Evolutionary conservation across 2,797 vertebrate species (phyloP).

Genomic region (Galagoides demidoff): DNA sequence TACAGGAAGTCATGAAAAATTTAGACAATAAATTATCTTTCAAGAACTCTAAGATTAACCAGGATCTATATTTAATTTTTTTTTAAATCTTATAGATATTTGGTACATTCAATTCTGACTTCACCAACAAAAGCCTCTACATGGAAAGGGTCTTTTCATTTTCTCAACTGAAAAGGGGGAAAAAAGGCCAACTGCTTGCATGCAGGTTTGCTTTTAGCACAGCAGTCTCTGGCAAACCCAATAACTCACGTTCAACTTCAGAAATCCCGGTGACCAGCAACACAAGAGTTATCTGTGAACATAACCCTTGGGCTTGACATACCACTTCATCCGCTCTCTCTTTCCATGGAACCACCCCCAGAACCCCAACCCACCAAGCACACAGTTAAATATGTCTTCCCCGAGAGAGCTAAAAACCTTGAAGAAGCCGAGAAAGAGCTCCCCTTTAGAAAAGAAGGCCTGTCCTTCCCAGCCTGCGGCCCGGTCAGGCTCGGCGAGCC

Average conservation of each 20-base stretch:
- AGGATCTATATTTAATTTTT: not conserved
- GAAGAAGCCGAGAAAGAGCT: not conserved
- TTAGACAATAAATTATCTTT: not conserved
- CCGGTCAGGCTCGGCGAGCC: not conserved
- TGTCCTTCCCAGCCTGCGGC: not conserved
- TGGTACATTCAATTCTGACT: not conserved
- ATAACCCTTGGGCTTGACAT: not conserved
- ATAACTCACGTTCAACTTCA: not conserved
- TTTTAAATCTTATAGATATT: not conserved
- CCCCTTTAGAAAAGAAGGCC: not conserved
- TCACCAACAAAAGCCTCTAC: slow-evolving; percentile 44
- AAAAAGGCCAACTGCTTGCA: not conserved
- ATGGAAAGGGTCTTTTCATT: not conserved
- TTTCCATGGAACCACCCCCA: not conserved
- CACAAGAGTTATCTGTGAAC: not conserved
- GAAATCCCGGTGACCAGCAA: not conserved
- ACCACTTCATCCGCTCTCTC: not conserved
- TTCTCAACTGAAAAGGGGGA: not conserved
- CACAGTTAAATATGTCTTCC: not conserved
- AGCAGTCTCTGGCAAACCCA: not conserved
- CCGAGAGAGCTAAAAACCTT: not conserved
- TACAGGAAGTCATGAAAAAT: not conserved
- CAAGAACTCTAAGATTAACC: not conserved
- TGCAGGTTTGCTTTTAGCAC: not conserved
- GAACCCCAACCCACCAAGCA: not conserved